Base-by-base conservation (phyloP, 1,140 invertebrate species). In the Meteorus sp. region DNA sequence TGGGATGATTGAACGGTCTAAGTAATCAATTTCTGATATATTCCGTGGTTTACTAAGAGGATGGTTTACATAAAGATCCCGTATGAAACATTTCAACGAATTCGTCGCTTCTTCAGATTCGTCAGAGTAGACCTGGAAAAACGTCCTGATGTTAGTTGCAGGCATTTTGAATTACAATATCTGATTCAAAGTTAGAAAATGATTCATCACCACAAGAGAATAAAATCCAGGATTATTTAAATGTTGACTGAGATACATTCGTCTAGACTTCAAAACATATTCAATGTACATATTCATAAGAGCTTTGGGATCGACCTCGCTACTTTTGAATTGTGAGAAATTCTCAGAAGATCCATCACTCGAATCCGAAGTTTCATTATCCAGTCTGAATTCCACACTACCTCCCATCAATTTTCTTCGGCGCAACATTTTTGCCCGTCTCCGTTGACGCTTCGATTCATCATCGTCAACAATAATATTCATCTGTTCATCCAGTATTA, bases 161-260 rank as follows among this genome's bases (percentile, higher is more conserved):
- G n/a, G n/a, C n/a, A n/a, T n/a, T n/a, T n/a, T n/a, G 15, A 15
- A 43, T 23, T 19, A 23, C 19, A 13, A 25, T 9, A 39, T 48
- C 4, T 44, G 11, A 9, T 27, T 17, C n/a, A 19, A 52, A 23
- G 35, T 23, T 5, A 13, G n/a, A 51, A 17, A 23, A 2, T 8
- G 17, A 25, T 11, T 25, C 15, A 7, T 65, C 53, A 73, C 65
- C 64, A 63, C 56, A 1, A 66, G 61, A 33, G 58, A 66, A 63
- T 69, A 73, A 48, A 71, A 74, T 41, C 72, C 72, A 11, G 71
- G 71, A 15, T 68, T 66, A 41, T 61, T 64, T 27, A 60, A 23
- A 25, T 74, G 71, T 22, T 71, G 63, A 8, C 71, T 55, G 3
- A 68, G 50, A 31, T 73, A 74, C 1, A 70, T 55, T 44, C 64